Conservation (phyloP, 35 echinoderm and acorn worm species). For the Eucidaris tribuloides region DNA sequence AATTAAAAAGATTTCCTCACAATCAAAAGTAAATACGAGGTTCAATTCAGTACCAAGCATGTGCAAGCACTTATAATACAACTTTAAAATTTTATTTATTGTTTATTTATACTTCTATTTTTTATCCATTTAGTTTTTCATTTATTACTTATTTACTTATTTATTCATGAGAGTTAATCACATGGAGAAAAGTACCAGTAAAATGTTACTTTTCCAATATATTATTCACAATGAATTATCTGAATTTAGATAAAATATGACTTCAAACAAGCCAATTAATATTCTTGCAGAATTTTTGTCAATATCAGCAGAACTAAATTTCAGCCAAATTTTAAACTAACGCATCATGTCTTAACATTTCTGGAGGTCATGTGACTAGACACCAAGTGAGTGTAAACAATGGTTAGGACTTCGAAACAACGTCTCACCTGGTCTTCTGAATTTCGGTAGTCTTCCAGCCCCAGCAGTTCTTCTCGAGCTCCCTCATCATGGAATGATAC, state of each 20-base stretch:
- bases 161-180: too few species aligned
- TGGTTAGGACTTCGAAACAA: not conserved
- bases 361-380: not conserved
- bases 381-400: not conserved
- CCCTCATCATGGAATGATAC: constrained; percentile 81
- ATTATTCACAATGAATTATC: not conserved
- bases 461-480: constrained; percentile 80
- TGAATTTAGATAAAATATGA: not conserved
- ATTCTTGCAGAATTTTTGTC: not conserved
- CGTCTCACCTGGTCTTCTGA: constrained; percentile 90
- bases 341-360: not conserved
- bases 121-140: too few species aligned
- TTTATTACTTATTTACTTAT: too few species aligned
- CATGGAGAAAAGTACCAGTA: too few species aligned
- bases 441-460: constrained; percentile 74
- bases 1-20: too few species aligned
- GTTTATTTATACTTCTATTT: too few species aligned
- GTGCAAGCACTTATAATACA: too few species aligned
- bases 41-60: too few species aligned
- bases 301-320: not conserved
- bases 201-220: too few species aligned
- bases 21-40: too few species aligned
- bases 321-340: too few species aligned
- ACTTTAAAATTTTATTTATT: too few species aligned
- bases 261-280: not conserved